phyloP scores from a whole-genome alignment of 2,888 invertebrate genomes.

The Lamellibrachia satsuma region DNA sequence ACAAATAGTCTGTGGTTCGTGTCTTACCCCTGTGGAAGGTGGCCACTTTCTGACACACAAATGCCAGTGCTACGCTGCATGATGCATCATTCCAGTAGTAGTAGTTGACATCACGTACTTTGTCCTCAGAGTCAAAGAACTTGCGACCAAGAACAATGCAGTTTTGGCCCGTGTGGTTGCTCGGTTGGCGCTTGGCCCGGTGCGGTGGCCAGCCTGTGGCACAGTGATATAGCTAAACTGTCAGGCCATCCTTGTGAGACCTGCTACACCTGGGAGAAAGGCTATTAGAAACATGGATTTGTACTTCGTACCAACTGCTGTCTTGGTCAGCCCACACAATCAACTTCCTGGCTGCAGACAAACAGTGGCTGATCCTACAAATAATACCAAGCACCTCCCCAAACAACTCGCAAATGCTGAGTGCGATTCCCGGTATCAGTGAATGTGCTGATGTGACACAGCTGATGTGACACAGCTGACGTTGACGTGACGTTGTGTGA shows the following conservation, averaged over 20 bases:
- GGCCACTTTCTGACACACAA: constrained; percentile 68
- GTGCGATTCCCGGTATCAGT: too few species aligned
- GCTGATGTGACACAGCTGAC: too few species aligned
- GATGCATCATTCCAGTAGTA: constrained; percentile 64
- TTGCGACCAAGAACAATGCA: constrained; percentile 31
- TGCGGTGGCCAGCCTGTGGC: constrained; percentile 48
- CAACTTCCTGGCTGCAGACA: too few species aligned
- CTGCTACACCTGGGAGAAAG: too few species aligned
- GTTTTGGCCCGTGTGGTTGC: constrained; percentile 42
- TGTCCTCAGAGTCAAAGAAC: constrained; percentile 26
- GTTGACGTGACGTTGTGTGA: too few species aligned
- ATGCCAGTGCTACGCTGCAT: constrained; percentile 66
- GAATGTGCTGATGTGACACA: too few species aligned
- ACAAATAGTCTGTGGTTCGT: constrained; percentile 42
- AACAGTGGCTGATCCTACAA: too few species aligned
- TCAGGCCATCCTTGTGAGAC: not conserved
- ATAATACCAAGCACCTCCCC: too few species aligned
- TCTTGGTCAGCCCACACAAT: too few species aligned
- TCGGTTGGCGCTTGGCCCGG: constrained; percentile 45
- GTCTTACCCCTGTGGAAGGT: constrained; percentile 40
- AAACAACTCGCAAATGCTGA: too few species aligned
- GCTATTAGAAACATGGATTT: too few species aligned
- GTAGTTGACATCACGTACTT: constrained; percentile 46
- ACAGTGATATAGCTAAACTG: not conserved
- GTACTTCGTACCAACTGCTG: too few species aligned